These are phyloP conservation scores for Hoplostethus atlanticus DNA, from an alignment of 2,797 vertebrate genomes.

Conservation along the genomic window DNA sequence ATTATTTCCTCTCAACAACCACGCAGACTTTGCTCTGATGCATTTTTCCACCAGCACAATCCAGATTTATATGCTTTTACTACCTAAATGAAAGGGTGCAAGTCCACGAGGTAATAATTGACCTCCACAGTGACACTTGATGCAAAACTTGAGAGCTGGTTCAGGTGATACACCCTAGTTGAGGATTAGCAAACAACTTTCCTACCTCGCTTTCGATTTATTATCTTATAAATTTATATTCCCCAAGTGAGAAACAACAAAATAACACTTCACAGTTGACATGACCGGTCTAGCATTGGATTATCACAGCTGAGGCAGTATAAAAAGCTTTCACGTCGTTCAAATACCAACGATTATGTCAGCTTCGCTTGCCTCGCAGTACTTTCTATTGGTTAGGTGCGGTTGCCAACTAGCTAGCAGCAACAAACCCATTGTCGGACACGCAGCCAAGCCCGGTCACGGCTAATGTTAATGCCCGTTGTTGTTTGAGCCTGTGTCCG, in stretches of 20 bases:
- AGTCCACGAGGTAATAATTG: neutral
- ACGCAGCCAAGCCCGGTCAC: neutral
- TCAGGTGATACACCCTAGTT: neutral
- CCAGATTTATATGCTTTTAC: neutral
- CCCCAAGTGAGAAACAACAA: too few relatives aligned
- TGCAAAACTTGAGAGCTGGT: neutral
- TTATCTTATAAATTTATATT: too few relatives aligned
- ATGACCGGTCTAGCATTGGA: too few relatives aligned
- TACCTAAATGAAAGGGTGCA: too few relatives aligned
- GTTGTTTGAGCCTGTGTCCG: neutral
- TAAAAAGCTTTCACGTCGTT: too few relatives aligned
- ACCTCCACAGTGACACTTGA: too few relatives aligned
- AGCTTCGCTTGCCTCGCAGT: neutral
- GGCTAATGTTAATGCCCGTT: neutral
- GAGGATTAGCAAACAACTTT: too few relatives aligned
- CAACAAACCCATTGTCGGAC: constrained; percentile 8
- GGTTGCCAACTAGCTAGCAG: neutral
- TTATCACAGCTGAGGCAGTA: too few relatives aligned
- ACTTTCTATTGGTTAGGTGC: too few relatives aligned
- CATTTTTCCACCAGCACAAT: neutral
- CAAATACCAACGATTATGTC: neutral
- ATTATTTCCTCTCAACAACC: neutral
- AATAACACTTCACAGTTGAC: too few relatives aligned
- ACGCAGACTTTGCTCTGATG: constrained; percentile 1
- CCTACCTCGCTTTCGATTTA: too few relatives aligned